Evolutionary conservation across 2,888 invertebrate genomes (phyloP).

Genomic region (Brenthis hecate): DNA sequence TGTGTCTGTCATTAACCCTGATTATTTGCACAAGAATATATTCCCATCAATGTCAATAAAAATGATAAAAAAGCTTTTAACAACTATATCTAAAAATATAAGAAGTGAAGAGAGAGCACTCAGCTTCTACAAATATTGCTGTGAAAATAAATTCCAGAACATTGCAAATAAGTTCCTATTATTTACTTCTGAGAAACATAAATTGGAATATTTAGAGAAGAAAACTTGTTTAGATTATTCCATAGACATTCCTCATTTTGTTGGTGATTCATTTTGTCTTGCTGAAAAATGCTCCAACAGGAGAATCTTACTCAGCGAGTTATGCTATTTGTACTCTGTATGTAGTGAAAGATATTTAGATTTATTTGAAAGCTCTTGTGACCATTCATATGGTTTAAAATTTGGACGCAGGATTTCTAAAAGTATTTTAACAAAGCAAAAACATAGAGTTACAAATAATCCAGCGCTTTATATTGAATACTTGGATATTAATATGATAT

Average conservation of each 20-base stretch:
- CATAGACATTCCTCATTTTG: conserved; percentile 43
- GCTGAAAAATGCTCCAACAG: conserved; percentile 43
- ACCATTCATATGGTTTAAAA: not conserved
- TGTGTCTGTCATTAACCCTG: conserved; percentile 51
- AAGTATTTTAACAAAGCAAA: conserved; percentile 53
- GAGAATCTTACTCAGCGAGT: conserved; percentile 22
- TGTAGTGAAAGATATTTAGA: conserved; percentile 53
- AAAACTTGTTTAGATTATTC: conserved; percentile 22
- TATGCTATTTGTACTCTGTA: conserved; percentile 47
- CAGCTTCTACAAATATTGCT: conserved; percentile 56
- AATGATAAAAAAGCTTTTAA: conserved; percentile 59
- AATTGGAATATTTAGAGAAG: conserved; percentile 48
- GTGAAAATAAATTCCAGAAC: conserved; percentile 42
- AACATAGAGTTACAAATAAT: conserved; percentile 50
- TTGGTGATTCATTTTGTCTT: conserved; percentile 52
- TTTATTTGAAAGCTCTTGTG: conserved; percentile 49
- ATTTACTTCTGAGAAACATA: conserved; percentile 52
- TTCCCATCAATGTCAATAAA: conserved; percentile 63
- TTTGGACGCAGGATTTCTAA: conserved; percentile 53
- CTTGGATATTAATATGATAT: conserved; percentile 46
- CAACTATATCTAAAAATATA: conserved; percentile 48
- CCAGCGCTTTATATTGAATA: conserved; percentile 50
- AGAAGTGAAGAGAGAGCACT: conserved; percentile 48
- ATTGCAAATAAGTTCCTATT: conserved; percentile 57
- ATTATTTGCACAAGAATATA: conserved; percentile 54